phyloP scores from a whole-genome alignment of 2,797 vertebrate species.

The Anolis apletophallus region DNA sequence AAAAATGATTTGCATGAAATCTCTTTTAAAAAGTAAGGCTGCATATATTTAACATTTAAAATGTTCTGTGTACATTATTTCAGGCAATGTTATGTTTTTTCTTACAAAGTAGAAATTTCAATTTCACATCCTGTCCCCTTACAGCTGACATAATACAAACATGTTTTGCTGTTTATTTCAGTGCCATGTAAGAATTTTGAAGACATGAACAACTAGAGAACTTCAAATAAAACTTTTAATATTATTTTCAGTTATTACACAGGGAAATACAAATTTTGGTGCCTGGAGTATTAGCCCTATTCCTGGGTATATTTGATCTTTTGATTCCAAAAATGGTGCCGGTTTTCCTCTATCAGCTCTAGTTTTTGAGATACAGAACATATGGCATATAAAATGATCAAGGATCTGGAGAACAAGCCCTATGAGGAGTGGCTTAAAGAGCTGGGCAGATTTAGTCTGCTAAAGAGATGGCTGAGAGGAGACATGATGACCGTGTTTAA shows the following conservation, averaged over 20 bases:
- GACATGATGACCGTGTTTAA: too few relatives aligned
- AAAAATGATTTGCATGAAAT: slow-evolving; percentile 7
- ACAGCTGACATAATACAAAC: background rate
- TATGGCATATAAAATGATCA: too few relatives aligned
- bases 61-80: background rate
- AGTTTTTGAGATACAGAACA: too few relatives aligned
- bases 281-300: too few relatives aligned
- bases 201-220: background rate
- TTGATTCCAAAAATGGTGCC: too few relatives aligned
- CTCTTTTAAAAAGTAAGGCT: background rate
- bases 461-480: too few relatives aligned
- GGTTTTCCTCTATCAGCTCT: too few relatives aligned
- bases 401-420: too few relatives aligned
- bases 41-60: slow-evolving; percentile 28
- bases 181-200: background rate
- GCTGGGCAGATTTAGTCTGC: too few relatives aligned
- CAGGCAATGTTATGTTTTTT: background rate
- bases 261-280: too few relatives aligned
- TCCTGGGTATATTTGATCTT: too few relatives aligned
- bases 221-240: background rate
- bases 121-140: background rate
- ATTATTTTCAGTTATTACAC: background rate
- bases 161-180: background rate
- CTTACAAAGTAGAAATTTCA: background rate
- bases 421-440: too few relatives aligned